Percentiles rank a stretch among this genome's conserved stretches.
Conservation (phyloP, 2,888 invertebrate species). For the Nemoura dubitans region DNA sequence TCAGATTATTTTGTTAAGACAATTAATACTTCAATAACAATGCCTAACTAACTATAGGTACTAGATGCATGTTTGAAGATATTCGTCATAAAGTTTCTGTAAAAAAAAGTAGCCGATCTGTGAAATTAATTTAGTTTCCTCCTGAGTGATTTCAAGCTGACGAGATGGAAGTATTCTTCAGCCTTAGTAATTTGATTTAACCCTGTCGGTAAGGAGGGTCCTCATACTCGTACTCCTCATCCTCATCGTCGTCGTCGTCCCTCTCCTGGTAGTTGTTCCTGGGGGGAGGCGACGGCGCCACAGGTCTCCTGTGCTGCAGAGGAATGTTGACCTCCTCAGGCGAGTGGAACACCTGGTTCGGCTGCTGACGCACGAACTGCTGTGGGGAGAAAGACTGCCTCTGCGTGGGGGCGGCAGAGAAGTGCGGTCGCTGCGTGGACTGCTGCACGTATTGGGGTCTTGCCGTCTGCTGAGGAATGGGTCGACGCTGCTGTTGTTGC, state of each 20-base stretch:
- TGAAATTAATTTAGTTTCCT: constrained; percentile 28
- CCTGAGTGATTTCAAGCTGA: background rate
- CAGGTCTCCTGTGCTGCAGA: constrained; percentile 80
- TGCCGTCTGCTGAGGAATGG: constrained; percentile 53
- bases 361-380: constrained; percentile 53
- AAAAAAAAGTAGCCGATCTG: background rate
- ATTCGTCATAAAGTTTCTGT: background rate
- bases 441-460: constrained; percentile 55
- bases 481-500: constrained; percentile 47
- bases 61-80: background rate
- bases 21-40: background rate
- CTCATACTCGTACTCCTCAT: constrained; percentile 51
- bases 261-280: constrained; percentile 22
- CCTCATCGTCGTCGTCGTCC: constrained; percentile 48
- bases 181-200: constrained; percentile 16
- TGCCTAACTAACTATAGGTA: background rate
- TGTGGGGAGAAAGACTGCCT: constrained; percentile 52
- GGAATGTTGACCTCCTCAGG: constrained; percentile 90
- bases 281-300: constrained; percentile 60
- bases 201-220: constrained; percentile 49
- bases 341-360: constrained; percentile 81
- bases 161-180: constrained; percentile 4
- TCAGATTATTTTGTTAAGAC: background rate
- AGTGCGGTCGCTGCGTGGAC: constrained; percentile 72
- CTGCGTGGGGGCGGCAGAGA: constrained; percentile 24